These are phyloP conservation scores for Catharus fuscescens DNA, from an alignment of 2,113 vertebrate genomes.

Conservation along the genomic window DNA sequence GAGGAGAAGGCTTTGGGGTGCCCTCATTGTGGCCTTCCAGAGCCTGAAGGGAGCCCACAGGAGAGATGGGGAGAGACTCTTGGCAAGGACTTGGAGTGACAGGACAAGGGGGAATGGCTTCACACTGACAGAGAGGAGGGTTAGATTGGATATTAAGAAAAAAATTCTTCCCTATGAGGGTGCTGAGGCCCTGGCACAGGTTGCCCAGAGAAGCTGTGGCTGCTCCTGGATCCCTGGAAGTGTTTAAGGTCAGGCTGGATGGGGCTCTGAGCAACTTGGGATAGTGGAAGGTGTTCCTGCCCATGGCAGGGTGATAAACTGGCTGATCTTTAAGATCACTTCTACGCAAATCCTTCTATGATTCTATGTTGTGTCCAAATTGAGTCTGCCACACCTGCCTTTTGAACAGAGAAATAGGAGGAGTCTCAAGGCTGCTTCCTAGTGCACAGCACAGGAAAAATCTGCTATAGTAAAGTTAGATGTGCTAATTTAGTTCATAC, in stretches of 20 bases:
- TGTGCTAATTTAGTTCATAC: neutral
- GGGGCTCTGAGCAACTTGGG: fast-evolving
- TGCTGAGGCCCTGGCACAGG: neutral
- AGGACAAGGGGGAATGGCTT: too few species aligned
- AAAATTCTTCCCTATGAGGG: neutral
- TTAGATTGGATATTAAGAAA: neutral
- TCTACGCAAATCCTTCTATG: neutral
- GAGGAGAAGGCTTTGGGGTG: neutral
- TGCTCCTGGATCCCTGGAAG: neutral
- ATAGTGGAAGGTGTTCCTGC: neutral
- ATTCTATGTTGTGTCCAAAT: neutral
- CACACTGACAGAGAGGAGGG: fast-evolving
- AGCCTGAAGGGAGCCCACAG: too few species aligned
- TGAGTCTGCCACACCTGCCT: neutral
- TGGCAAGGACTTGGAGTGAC: too few species aligned
- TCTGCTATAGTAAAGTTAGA: neutral
- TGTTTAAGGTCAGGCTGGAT: neutral
- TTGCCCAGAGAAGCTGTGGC: neutral
- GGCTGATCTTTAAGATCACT: neutral
- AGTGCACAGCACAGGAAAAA: neutral
- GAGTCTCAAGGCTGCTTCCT: neutral
- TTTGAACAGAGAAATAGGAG: too few species aligned
- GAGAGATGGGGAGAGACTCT: too few species aligned
- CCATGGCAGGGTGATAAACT: neutral
- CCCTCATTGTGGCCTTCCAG: neutral